Evolutionary conservation across 1,140 invertebrate species (phyloP).

Genomic region (Ceratoteleas bidentatus): DNA sequence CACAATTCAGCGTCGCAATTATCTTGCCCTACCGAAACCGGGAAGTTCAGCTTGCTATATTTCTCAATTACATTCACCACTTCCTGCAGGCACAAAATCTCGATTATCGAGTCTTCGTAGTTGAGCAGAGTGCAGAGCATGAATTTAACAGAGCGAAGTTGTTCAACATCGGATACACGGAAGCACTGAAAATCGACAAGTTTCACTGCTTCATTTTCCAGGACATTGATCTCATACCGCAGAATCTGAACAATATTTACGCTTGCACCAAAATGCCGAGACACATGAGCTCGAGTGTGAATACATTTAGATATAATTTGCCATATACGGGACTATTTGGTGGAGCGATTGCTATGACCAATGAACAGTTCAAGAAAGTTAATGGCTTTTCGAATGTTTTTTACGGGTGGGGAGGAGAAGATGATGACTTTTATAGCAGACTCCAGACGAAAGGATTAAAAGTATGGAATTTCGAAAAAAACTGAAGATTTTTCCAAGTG

Average conservation of each 20-base stretch:
- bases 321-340: constrained; percentile 89
- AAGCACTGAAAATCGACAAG: constrained; percentile 86
- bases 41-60: constrained; percentile 88
- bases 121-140: constrained; percentile 90
- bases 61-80: constrained; percentile 94
- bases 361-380: constrained; percentile 87
- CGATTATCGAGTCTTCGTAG: constrained; percentile 93
- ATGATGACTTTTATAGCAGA: constrained; percentile 91
- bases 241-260: constrained; percentile 95
- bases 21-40: constrained; percentile 95
- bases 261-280: constrained; percentile 92
- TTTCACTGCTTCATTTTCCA: constrained; percentile 96
- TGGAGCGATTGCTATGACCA: constrained; percentile 88
- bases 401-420: constrained; percentile 94
- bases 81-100: constrained; percentile 93
- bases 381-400: constrained; percentile 97
- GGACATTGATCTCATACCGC: constrained; percentile 96
- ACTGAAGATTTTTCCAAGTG: not conserved
- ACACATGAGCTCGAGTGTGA: constrained; percentile 92
- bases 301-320: constrained; percentile 92
- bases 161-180: constrained; percentile 94
- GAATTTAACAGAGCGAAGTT: constrained; percentile 97
- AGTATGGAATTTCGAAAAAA: constrained; percentile 16
- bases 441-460: constrained; percentile 75
- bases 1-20: constrained; percentile 90